Evolutionary conservation across 2,888 invertebrate species (phyloP).

Genomic region (Papilio elwesi): DNA sequence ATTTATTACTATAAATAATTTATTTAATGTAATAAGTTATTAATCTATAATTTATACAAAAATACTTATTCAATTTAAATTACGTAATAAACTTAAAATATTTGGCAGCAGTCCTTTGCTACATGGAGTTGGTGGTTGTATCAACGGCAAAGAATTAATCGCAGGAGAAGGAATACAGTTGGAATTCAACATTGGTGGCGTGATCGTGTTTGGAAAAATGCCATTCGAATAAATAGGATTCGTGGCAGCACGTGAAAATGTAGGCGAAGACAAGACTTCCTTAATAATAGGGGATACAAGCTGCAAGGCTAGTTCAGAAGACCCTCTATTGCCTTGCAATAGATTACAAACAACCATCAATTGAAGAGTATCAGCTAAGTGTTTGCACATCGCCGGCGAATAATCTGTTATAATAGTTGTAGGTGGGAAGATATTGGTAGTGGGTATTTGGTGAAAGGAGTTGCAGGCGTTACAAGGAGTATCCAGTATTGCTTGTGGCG

Average conservation of each 20-base stretch:
- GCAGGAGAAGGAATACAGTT: slow-evolving; percentile 45
- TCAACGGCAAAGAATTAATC: slow-evolving; percentile 43
- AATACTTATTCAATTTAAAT: slow-evolving; percentile 11
- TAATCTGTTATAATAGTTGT: slow-evolving; percentile 69
- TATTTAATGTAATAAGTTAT: slow-evolving; percentile 31
- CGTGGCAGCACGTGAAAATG: slow-evolving; percentile 54
- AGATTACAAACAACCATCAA: slow-evolving; percentile 68
- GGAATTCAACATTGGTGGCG: slow-evolving; percentile 43
- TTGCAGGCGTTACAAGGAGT: slow-evolving; percentile 20
- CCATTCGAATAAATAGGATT: slow-evolving; percentile 50
- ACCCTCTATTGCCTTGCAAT: slow-evolving; percentile 59
- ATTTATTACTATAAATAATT: slow-evolving; percentile 1
- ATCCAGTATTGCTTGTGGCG: slow-evolving; percentile 32
- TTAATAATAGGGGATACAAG: slow-evolving; percentile 60
- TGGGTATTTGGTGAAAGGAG: slow-evolving; percentile 39
- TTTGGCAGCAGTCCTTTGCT: slow-evolving; percentile 44
- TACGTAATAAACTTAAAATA: slow-evolving; percentile 37
- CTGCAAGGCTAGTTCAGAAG: slow-evolving; percentile 55
- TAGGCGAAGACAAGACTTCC: slow-evolving; percentile 55
- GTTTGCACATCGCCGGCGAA: slow-evolving; percentile 67
- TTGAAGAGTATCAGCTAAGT: slow-evolving; percentile 68
- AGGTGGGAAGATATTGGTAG: slow-evolving; percentile 45
- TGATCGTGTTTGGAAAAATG: slow-evolving; percentile 36
- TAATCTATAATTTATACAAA: slow-evolving; percentile 13
- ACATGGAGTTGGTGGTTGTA: slow-evolving; percentile 41